Evolutionary conservation across 2,113 vertebrate genomes (phyloP).

Genomic region (Dinomys branickii): DNA sequence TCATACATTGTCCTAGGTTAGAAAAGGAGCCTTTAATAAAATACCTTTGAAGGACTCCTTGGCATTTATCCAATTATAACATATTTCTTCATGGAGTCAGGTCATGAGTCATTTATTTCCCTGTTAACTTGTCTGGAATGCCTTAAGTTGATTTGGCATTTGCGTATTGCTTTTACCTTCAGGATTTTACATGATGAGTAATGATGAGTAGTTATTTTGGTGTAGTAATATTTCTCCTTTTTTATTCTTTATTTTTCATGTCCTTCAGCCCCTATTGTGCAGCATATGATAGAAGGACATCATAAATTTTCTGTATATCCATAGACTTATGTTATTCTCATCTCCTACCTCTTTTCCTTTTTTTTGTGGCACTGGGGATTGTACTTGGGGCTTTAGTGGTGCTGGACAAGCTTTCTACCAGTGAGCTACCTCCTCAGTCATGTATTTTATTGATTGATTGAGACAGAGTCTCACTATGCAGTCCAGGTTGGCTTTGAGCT

Average conservation of each 20-base stretch:
- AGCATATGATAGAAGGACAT: not conserved
- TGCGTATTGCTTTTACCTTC: not conserved
- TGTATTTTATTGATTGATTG: not conserved
- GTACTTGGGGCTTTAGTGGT: not conserved
- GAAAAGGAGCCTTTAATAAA: not conserved
- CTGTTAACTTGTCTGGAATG: not conserved
- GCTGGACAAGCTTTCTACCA: not conserved
- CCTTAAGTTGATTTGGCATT: not conserved
- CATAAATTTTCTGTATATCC: not conserved
- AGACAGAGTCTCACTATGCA: not conserved
- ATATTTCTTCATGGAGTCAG: not conserved
- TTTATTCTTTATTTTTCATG: not conserved
- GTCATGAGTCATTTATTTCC: not conserved
- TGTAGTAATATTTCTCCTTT: not conserved
- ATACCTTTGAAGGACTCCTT: not conserved
- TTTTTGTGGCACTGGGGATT: not conserved
- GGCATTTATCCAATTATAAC: not conserved
- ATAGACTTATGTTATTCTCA: not conserved
- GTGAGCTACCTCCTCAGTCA: not conserved
- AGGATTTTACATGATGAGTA: slow-evolving; percentile 6
- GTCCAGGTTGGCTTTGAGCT: not conserved
- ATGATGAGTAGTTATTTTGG: not conserved
- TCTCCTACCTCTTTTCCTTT: not conserved
- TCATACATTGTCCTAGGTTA: not conserved
- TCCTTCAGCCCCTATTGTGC: not conserved